A percentile compares a stretch with the other conserved stretches of the same genome.
These are phyloP conservation scores for Macrochelys suwanniensis DNA, from an alignment of 2,797 vertebrate genomes.

Conservation along the genomic window DNA sequence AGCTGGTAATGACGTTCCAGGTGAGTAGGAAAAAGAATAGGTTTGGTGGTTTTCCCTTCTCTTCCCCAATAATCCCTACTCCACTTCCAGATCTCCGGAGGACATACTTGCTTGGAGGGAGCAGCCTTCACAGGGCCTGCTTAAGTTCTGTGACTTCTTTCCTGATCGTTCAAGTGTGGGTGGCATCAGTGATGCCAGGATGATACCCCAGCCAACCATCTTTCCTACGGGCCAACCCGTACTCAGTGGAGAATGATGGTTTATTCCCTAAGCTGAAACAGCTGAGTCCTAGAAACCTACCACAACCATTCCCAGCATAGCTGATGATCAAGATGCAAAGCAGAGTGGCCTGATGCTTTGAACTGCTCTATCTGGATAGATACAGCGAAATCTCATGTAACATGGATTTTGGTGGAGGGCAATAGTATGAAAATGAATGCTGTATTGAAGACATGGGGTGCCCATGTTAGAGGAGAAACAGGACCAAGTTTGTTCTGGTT, in stretches of 20 bases:
- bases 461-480: background rate
- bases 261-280: background rate
- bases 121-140: background rate
- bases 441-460: no score
- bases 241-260: background rate
- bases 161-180: background rate
- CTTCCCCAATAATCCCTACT: background rate
- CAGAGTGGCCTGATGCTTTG: background rate
- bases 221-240: background rate
- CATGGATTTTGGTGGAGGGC: background rate
- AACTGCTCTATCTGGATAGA: background rate
- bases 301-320: background rate
- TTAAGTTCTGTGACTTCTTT: background rate
- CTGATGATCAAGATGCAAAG: background rate
- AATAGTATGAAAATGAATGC: background rate
- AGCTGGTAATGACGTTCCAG: background rate
- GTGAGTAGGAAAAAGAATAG: background rate
- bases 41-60: background rate
- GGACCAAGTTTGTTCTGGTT: background rate
- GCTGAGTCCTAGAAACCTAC: background rate
- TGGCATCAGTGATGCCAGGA: background rate
- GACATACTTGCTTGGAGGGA: background rate
- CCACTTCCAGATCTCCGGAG: background rate
- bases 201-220: background rate
- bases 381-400: background rate